Evolutionary conservation across 2,113 vertebrate genomes (phyloP), one percentile per base, ranked within the genome.

Genomic region (Takifugu bimaculatus): DNA sequence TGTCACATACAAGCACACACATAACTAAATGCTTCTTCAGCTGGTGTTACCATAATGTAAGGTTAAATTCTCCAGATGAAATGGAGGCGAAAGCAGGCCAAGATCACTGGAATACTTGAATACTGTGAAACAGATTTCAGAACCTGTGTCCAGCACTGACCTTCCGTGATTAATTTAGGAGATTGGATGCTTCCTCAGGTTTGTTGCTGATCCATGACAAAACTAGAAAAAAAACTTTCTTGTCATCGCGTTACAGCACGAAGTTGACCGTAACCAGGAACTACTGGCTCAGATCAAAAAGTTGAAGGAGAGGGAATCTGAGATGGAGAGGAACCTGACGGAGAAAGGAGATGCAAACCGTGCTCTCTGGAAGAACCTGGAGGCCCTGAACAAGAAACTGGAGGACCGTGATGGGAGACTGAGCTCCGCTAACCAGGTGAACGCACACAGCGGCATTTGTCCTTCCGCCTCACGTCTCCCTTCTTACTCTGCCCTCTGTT

Each of bases 231-330:
- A 26, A 26, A 51, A 51, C 14, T 11, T n/a, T 29, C 13, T 54
- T 61, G 9, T 50, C 2, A 25, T 12, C 15, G 25, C 60, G 6
- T 65, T 53, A 13, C 65, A 98, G 97, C 92, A 94, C 2, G 94
- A 95, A 81, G 83, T 93, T 1, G 93, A 94, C 65, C 90, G 91
- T 13, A 98, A 95, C 83, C 93, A 94, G 79, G 94, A 94, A n/a
- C 91, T 98, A 50, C 77, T 92, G 59, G 85, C 88, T 0, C 89
- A 87, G 26, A 92, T 98, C 5, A 95, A 93, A 71, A 92, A 91
- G 44, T 84, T 93, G 9, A 93, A 94, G 80, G 95, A 96, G 14
- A 91, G 91, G 44, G 94, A 92, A 70, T 65, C 72, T 0, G 92
- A 92, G 49, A 85, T 76, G 0, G 87, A 85, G 29, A 92, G 89